These are phyloP conservation scores for Dicaeum eximium DNA, from an alignment of 2,113 vertebrate species.

Conservation along the genomic window DNA sequence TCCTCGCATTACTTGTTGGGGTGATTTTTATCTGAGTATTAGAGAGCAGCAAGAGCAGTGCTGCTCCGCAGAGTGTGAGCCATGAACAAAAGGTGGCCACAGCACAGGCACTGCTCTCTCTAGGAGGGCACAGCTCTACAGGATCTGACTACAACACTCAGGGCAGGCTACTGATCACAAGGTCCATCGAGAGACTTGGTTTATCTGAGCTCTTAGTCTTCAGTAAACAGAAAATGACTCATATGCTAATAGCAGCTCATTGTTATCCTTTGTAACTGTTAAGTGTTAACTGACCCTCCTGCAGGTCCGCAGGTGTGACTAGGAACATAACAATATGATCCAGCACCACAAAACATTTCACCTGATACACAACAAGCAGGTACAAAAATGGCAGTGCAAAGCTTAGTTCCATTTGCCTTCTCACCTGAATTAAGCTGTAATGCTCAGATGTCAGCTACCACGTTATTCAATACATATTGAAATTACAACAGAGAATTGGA, in stretches of 20 bases:
- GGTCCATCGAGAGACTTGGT: not conserved
- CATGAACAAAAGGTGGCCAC: not conserved
- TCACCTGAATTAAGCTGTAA: not conserved
- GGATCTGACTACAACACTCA: not conserved
- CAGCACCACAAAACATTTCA: not conserved
- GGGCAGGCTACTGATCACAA: not conserved
- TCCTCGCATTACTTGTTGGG: not conserved
- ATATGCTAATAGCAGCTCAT: not conserved
- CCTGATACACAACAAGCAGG: not conserved
- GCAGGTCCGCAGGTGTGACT: not conserved
- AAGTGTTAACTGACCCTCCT: not conserved
- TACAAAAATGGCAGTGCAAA: not conserved
- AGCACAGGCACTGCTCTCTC: not conserved
- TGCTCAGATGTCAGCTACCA: not conserved
- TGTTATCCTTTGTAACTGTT: not conserved
- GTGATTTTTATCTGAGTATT: not conserved
- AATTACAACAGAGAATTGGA: not conserved
- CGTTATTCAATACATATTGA: not conserved
- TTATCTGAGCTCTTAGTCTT: not conserved
- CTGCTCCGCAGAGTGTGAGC: not conserved
- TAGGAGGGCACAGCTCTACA: not conserved
- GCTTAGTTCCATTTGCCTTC: not conserved
- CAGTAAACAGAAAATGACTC: not conserved
- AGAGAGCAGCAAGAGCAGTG: not conserved
- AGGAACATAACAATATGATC: not conserved